Evolutionary conservation across 2,797 vertebrate genomes (phyloP), one percentile per base, ranked within the genome.

Genomic region (Sebastes variabilis): DNA sequence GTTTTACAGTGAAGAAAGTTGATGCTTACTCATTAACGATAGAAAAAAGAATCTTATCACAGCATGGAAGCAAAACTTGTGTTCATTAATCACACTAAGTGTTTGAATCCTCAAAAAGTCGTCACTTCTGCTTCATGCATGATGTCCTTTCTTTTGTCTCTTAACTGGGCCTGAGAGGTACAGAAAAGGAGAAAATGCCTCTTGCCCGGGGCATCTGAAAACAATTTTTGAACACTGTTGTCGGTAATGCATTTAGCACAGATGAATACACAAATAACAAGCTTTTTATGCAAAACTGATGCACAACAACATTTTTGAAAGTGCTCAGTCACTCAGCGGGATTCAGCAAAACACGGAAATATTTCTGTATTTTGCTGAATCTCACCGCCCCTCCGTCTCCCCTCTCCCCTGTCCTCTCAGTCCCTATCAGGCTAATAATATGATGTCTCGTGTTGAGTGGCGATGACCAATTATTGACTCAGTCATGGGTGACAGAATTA

Each of bases 241-340:
- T 85, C 9, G 32, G 77, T 76, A 89, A 87, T 85, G 70, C 55
- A 79, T 85, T 93, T 82, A 86, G 69, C 85, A 89, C 84, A 91
- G 89, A 92, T 87, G 88, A 87, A 89, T 86, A 85, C 87, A 86
- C 89, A 91, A 89, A 89, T 88, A 77, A 90, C 87, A 83, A 86
- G 60, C 72, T 75, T 77, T 86, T 89, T 86, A 89, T 90, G 84
- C 82, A 81, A 89, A 90, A 84, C 56, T 27, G 70, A 88, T 49
- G 64, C 75, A 75, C 78, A 79, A 34, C 73, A 66, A 61, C 77
- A 60, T 83, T 82, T 72, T 80, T 69, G 34, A 82, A 88, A 88
- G 66, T 83, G 77, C 75, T 67, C 77, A 82, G 72, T 84, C 81
- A 80, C 76, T 84, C 77, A 49, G 18, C 18, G 42, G 16, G 42